phyloP scores from a whole-genome alignment of 2,888 invertebrate genomes.

The Rugalucina vietnamica region DNA sequence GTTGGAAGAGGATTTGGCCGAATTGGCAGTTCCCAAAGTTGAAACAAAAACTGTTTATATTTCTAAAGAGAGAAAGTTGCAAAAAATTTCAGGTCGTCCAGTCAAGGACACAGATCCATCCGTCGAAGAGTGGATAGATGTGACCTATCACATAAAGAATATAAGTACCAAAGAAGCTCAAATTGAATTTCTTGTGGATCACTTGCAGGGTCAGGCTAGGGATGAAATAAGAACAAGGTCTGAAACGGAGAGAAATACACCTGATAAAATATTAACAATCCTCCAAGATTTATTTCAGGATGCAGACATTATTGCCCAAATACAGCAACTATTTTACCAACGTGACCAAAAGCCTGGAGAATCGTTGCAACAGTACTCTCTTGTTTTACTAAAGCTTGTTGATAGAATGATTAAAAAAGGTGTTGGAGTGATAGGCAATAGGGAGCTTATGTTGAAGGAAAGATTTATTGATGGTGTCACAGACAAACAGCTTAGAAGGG shows the following conservation, averaged over 20 bases:
- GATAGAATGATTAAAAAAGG: conserved; percentile 24
- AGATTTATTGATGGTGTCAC: conserved; percentile 31
- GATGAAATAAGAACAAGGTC: conserved; percentile 16
- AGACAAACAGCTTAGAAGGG: conserved; percentile 25
- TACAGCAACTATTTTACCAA: conserved; percentile 38
- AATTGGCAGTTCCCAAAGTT: background rate
- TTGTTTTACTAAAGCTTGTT: conserved; percentile 24
- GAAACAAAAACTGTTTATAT: conserved; percentile 21
- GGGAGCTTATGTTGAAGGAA: conserved; percentile 29
- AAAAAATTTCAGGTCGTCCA: conserved; percentile 19
- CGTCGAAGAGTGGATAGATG: conserved; percentile 31
- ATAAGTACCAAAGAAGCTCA: conserved; percentile 20
- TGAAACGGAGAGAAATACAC: conserved; percentile 13
- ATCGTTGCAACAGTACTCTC: conserved; percentile 36
- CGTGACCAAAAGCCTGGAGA: conserved; percentile 25
- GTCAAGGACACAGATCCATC: conserved; percentile 4
- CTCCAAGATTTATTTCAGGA: conserved; percentile 18
- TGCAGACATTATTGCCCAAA: conserved; percentile 27
- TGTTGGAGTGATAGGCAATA: conserved; percentile 13
- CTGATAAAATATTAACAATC: conserved; percentile 27
- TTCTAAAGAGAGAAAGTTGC: conserved; percentile 25
- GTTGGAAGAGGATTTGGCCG: background rate
- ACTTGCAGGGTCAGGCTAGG: conserved; percentile 26
- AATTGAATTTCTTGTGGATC: conserved; percentile 23
- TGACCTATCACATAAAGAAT: conserved; percentile 18